Evolutionary conservation across 2,113 vertebrate species (phyloP).

Genomic region (cattle (Bos taurus)): DNA sequence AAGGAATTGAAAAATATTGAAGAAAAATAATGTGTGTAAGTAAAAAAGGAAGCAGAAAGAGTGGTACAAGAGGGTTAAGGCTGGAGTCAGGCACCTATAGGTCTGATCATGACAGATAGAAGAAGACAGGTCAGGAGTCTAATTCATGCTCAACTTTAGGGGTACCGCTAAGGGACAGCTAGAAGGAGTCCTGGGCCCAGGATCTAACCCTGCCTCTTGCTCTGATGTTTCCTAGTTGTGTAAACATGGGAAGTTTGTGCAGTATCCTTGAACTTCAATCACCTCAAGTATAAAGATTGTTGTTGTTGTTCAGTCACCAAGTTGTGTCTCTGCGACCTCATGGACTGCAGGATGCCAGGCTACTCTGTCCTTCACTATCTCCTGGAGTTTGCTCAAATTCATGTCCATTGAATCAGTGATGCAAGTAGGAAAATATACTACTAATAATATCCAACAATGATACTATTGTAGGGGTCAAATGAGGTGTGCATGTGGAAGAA

Average conservation of each 20-base stretch:
- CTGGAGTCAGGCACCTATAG: not conserved
- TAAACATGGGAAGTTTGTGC: not conserved
- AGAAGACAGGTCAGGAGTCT: not conserved
- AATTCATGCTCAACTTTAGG: not conserved
- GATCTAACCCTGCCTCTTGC: not conserved
- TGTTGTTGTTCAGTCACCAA: not conserved
- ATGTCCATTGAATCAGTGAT: not conserved
- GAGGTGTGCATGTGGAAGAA: not conserved
- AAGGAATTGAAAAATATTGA: not conserved
- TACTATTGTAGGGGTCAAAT: not conserved
- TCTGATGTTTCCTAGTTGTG: not conserved
- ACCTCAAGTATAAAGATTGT: not conserved
- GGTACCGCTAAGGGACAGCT: not conserved
- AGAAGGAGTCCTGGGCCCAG: not conserved
- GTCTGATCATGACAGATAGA: not conserved
- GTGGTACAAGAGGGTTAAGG: not conserved
- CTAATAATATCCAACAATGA: not conserved
- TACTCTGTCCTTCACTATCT: not conserved
- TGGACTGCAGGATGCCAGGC: not conserved
- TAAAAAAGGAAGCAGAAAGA: not conserved
- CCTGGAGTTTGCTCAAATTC: not conserved
- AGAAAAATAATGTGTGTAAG: not conserved
- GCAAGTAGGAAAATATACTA: not conserved
- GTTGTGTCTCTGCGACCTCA: not conserved
- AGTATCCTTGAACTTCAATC: not conserved